Evolutionary conservation across 2,113 vertebrate species (phyloP), one percentile per base, ranked within the genome.

Genomic region (Caloenas nicobarica): DNA sequence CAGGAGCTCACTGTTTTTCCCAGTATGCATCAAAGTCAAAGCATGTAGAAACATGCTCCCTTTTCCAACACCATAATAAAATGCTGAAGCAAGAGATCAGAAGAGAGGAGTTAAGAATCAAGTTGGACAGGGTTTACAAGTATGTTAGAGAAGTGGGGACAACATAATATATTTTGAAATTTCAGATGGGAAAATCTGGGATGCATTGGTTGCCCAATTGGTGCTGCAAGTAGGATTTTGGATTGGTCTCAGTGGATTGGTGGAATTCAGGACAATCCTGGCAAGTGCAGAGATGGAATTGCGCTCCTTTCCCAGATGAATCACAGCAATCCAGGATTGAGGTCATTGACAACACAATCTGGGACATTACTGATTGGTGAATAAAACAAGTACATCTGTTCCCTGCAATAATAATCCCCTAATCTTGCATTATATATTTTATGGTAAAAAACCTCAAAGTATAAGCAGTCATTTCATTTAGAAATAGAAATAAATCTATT

Each of bases 321-420:
- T 58, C 5, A 19, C 3, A 1, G 13, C 34, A 87, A 73, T 42
- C 28, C 42, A 74, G 74, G 70, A 90, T 60, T 95, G 82, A 88
- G 93, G 88, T 91, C 88, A 91, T 13, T 83, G 46, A 40, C 50
- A 84, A 88, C 38, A 57, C 58, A 82, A 85, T 86, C 76, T 71
- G 71, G 50, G 72, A 44, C 60, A 28, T 13, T 90, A 26, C 21
- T 77, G 25, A 23, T 29, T 88, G 42, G 74, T 93, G 66, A 96
- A 76, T 84, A 95, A 95, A 95, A 46, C 38, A 74, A 72, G 34
- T 48, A 66, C 86, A 95, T 90, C 94, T 92, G 86, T 92, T 93
- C 69, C 19, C 44, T 88, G 19, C 48, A 72, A 22, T 60, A 74
- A 71, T 82, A 88, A 94, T 80, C 56, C 60, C 60, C 66, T 95